phyloP scores from a whole-genome alignment of 1,140 invertebrate genomes.

The Luehdorfia chinensis region DNA sequence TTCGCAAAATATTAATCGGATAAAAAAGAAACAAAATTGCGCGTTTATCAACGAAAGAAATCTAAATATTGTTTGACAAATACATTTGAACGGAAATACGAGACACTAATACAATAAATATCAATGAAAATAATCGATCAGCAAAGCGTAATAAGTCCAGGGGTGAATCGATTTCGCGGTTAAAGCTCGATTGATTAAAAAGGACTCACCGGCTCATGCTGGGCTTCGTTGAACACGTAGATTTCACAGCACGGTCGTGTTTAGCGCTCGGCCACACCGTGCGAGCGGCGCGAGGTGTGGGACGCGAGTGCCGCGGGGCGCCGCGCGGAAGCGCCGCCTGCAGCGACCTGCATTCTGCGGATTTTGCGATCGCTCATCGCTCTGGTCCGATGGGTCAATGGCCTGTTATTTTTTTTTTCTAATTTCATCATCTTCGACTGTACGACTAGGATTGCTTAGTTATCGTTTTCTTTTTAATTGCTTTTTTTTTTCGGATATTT shows the following conservation, averaged over 20 bases:
- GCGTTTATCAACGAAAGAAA: too few relatives aligned
- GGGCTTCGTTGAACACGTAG: neutral
- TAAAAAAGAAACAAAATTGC: too few relatives aligned
- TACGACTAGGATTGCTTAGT: neutral
- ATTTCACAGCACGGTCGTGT: conserved; percentile 15
- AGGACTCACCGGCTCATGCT: conserved; percentile 38
- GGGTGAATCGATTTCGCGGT: too few relatives aligned
- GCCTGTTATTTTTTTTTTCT: conserved; percentile 5
- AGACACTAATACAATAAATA: too few relatives aligned
- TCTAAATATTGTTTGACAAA: too few relatives aligned
- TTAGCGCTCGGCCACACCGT: conserved; percentile 44
- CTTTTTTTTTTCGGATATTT: too few relatives aligned
- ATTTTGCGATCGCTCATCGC: conserved; percentile 41
- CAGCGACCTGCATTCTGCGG: conserved; percentile 40
- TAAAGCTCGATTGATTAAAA: too few relatives aligned
- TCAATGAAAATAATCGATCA: too few relatives aligned
- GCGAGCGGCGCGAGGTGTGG: conserved; percentile 34
- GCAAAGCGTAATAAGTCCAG: too few relatives aligned
- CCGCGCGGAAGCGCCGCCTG: conserved; percentile 36
- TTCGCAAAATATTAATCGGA: too few relatives aligned
- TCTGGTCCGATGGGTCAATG: conserved; percentile 13
- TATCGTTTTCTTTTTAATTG: neutral
- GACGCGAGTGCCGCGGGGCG: conserved; percentile 37
- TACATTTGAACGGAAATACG: too few relatives aligned
- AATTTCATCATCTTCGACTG: neutral